Percentiles rank a stretch among this genome's conserved stretches.
phyloP scores from a whole-genome alignment of 2,113 vertebrate genomes.

The Tachysurus fulvidraco region DNA sequence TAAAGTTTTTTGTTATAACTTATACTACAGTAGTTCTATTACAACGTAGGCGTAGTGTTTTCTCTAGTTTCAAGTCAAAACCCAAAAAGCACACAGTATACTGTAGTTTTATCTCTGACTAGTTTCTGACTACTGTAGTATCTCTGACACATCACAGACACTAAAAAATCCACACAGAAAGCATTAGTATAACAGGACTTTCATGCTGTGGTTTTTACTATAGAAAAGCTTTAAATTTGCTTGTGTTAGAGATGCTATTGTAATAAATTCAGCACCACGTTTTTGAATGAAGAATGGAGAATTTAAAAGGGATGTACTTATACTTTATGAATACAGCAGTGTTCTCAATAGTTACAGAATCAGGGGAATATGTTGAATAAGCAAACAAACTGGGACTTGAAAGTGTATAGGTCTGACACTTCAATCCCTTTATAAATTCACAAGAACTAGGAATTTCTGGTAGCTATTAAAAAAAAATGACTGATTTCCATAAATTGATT shows the following conservation, averaged over 20 bases:
- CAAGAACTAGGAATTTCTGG: background rate
- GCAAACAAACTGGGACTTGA: background rate
- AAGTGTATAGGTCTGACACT: background rate
- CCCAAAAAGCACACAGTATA: background rate
- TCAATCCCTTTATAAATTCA: too few relatives aligned
- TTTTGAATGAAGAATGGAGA: too few relatives aligned
- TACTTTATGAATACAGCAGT: background rate
- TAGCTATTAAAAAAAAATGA: too few relatives aligned
- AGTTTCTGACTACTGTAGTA: too few relatives aligned
- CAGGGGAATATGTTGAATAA: background rate
- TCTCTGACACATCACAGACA: too few relatives aligned
- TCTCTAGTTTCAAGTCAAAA: background rate
- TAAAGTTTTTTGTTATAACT: background rate
- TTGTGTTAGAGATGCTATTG: too few relatives aligned
- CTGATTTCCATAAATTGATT: background rate
- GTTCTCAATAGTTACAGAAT: background rate
- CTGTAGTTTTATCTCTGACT: too few relatives aligned
- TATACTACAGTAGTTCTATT: background rate
- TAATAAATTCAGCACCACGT: too few relatives aligned
- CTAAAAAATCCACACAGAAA: background rate
- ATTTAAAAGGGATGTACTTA: too few relatives aligned
- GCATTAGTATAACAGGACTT: too few relatives aligned
- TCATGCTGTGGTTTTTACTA: too few relatives aligned
- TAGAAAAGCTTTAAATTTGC: too few relatives aligned
- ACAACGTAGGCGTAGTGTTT: background rate